Base-by-base conservation (phyloP, 1,140 invertebrate species). In the Plutomurus gul region DNA sequence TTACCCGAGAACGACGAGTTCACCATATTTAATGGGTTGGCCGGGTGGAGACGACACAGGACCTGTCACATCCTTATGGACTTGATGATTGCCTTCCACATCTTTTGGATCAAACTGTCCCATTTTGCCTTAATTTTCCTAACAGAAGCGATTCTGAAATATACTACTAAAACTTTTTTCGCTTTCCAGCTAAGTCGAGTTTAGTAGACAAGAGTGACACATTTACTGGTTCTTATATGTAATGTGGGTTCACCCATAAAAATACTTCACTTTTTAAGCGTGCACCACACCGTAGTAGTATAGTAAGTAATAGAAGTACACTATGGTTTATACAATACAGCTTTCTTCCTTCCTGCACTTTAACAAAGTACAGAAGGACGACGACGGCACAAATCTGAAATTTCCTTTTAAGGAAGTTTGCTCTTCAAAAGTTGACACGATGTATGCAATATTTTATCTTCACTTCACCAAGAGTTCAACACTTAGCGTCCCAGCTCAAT, bases 1-100 rank as follows among this genome's bases (percentile, higher is more conserved):
- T 92, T 89, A 96, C 94, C 95, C 95, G 86, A 96, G 91, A 87
- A 96, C 95, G 86, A 96, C 93, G 86, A 97, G 90, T 90, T 97
- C 95, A 82, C 95, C 95, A 89, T 96, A 97, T 89, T 94, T 95
- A 84, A 94, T 88, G 84, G 90, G 89, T 81, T 92, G 91, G 10
- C 47, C 47, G n/a, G 82, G 20, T 16, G 72, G 47, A n/a, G 75
- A 30, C 6, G 81, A 76, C n/a, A 75, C 51, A 20, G 56, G 56
- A 25, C 43, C 46, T 27, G 76, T 47, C 8, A 47, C 78, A 77
- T 77, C 75, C 18, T 80, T 76, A 47, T 78, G 80, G 36, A 81
- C 80, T n/a, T 76, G 79, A 30, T 81, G 79, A 46, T 76, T 76
- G 4, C 65, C 65, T 30, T 80, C 78, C n/a, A 47, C 72, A n/a